Evolutionary conservation across 2,888 invertebrate genomes (phyloP).

Genomic region (Trachelus tabidus): DNA sequence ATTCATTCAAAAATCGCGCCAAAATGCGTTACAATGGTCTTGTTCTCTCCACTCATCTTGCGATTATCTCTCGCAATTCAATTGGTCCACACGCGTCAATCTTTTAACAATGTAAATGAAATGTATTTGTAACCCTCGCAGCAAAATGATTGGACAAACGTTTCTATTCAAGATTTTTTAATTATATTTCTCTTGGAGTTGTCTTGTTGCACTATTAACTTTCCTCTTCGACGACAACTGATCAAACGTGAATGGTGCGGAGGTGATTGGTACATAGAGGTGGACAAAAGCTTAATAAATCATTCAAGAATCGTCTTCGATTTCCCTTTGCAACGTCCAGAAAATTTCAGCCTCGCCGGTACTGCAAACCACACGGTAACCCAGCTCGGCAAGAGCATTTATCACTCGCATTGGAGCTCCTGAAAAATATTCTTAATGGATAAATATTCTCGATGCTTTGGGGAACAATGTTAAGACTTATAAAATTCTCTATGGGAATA

Average conservation of each 20-base stretch:
- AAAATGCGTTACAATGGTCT: neutral
- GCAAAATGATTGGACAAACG: neutral
- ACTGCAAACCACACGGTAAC: slow-evolving; percentile 81
- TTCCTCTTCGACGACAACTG: neutral
- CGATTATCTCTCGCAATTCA: neutral
- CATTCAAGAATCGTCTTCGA: slow-evolving; percentile 66
- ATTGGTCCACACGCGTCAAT: neutral
- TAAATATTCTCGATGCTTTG: neutral
- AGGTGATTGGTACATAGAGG: neutral
- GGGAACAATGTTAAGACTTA: no score
- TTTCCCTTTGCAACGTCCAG: slow-evolving; percentile 85
- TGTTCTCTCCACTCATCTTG: neutral
- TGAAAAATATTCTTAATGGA: slow-evolving; percentile 42
- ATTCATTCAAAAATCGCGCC: neutral
- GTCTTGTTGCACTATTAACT: neutral
- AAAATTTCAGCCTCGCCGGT: slow-evolving; percentile 85
- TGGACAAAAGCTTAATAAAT: neutral
- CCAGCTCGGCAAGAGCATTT: slow-evolving; percentile 80
- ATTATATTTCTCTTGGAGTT: neutral
- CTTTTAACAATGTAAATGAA: neutral
- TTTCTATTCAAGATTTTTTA: neutral
- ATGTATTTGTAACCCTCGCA: neutral
- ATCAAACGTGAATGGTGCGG: neutral
- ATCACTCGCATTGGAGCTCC: slow-evolving; percentile 77
- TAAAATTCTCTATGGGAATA: no score